Evolutionary conservation across 2,797 vertebrate genomes (phyloP), one percentile per base, ranked within the genome.

Genomic region (Pantherophis alleghaniensis): DNA sequence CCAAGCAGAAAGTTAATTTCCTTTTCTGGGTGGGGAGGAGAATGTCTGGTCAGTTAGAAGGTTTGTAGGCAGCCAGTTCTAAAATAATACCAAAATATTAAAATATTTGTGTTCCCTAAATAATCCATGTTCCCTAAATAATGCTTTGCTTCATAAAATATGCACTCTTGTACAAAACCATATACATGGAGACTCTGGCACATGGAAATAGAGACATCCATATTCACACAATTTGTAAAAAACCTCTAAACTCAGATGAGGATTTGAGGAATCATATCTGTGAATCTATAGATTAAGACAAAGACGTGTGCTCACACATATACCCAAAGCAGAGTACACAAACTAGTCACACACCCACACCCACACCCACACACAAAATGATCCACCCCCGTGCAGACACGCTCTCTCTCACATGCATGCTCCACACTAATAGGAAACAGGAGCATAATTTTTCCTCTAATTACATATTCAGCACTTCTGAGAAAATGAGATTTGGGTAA

Each of bases 401-500:
- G 95, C 87, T 90, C 93, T 47, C 61, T 60, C 95, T 63, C 94
- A 94, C 4, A 97, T 96, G 83, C 90, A 1, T 86, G 95, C 96
- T 95, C 97, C 74, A 95, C 96, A 97, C 98, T 98, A 97, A 98
- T 95, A 98, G 98, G 96, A 97, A 97, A 96, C 96, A 96, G 98
- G 96, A 98, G 97, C 96, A 95, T 97, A 96, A 97, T 98, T 97
- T 97, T 97, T 96, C 97, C 96, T 98, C 98, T 98, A 98, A 98
- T 99, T 98, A 99, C 98, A 97, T 97, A 97, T 98, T 98, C 98
- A 98, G 98, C 98, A 98, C 98, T 99, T 99, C 98, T 97, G 98
- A 98, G 98, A 98, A 98, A 99, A 99, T 98, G 95, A 98, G 98
- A 98, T 99, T 98, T 98, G 98, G 98, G 98, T 99, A 98, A 99